Percentiles rank a stretch among this genome's conserved stretches.
phyloP scores from a whole-genome alignment of 2,888 invertebrate species.

The Pollenia griseotomentosa region DNA sequence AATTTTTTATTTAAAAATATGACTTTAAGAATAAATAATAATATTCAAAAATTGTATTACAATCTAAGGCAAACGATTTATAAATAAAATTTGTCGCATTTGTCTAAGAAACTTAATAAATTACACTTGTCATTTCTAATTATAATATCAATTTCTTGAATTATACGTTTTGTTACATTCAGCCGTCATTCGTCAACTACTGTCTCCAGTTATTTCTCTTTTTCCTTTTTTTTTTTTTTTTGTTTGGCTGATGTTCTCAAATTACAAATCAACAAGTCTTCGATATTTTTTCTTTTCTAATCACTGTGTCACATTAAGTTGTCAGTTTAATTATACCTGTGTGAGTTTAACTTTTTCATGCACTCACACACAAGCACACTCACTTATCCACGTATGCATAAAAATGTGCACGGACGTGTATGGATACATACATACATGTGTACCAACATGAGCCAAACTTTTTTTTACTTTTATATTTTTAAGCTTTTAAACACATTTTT shows the following conservation, averaged over 20 bases:
- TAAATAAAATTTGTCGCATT: too few species aligned
- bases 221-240: not conserved
- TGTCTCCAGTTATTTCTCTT: not conserved
- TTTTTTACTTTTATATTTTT: not conserved
- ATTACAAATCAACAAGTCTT: constrained; percentile 21
- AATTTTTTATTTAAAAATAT: too few species aligned
- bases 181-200: too few species aligned
- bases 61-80: too few species aligned
- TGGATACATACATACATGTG: too few species aligned
- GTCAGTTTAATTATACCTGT: constrained; percentile 14
- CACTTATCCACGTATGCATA: not conserved
- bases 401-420: too few species aligned
- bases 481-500: not conserved
- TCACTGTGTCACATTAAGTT: constrained; percentile 32
- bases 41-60: too few species aligned
- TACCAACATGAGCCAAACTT: not conserved
- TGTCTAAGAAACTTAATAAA: too few species aligned
- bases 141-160: too few species aligned
- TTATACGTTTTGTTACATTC: too few species aligned
- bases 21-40: too few species aligned
- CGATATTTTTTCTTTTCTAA: not conserved
- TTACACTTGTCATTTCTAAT: too few species aligned
- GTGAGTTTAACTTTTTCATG: not conserved
- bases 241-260: not conserved
- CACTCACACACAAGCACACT: not conserved